phyloP scores from a whole-genome alignment of 2,797 vertebrate genomes.

The Eutrigla gurnardus region DNA sequence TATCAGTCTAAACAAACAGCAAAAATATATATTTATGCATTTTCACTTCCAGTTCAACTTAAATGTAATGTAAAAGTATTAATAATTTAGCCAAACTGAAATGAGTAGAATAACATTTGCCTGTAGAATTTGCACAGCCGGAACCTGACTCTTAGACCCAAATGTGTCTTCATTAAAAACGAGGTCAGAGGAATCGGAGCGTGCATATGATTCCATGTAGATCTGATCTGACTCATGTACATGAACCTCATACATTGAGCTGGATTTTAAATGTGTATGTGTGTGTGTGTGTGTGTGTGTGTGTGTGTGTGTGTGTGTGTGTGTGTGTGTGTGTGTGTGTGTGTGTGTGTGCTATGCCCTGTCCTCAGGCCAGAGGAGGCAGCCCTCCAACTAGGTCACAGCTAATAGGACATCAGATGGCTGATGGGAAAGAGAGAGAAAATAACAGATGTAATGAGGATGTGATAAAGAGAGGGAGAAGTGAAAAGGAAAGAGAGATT shows the following conservation, averaged over 20 bases:
- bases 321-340: slow-evolving; percentile 18
- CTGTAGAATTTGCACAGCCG: neutral
- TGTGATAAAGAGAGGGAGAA: slow-evolving; percentile 6
- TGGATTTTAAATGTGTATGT: slow-evolving; percentile 18
- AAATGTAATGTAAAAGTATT: neutral
- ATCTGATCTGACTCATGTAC: slow-evolving; percentile 49
- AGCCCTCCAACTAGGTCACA: slow-evolving; percentile 72
- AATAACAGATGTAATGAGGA: slow-evolving; percentile 18
- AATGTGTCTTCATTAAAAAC: slow-evolving; percentile 36
- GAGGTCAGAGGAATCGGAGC: slow-evolving; percentile 61
- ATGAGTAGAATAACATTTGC: neutral
- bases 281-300: slow-evolving; percentile 19
- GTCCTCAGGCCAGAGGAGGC: slow-evolving; percentile 63
- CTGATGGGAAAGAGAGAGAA: slow-evolving; percentile 30
- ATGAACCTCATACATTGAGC: slow-evolving; percentile 23
- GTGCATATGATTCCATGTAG: slow-evolving; percentile 29
- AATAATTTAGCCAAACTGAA: neutral
- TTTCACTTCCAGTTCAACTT: neutral
- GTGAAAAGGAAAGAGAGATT: neutral
- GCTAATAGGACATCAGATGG: slow-evolving; percentile 61
- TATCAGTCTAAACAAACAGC: neutral
- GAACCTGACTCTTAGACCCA: neutral
- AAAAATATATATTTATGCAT: neutral
- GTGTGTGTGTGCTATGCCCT: slow-evolving; percentile 29
- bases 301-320: slow-evolving; percentile 21